Evolutionary conservation across 2,113 vertebrate species (phyloP).

Genomic region (Vulpes lagopus): DNA sequence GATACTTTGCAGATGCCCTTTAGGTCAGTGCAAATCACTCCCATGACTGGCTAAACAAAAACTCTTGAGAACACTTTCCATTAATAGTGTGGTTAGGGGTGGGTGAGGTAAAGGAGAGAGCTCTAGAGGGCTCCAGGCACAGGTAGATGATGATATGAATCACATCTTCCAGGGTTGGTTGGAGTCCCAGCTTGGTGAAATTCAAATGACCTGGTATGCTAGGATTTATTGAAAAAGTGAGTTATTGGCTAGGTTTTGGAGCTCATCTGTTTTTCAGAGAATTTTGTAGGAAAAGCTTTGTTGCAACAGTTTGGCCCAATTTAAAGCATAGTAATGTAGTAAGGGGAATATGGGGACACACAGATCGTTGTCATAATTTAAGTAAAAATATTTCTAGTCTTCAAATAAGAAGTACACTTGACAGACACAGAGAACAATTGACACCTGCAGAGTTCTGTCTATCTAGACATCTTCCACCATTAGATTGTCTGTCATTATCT

Average conservation of each 20-base stretch:
- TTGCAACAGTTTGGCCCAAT: background rate
- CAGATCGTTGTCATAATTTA: background rate
- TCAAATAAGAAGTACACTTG: background rate
- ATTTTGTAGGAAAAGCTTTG: background rate
- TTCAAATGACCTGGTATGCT: background rate
- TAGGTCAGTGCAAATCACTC: background rate
- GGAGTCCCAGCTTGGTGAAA: background rate
- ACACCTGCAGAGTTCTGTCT: background rate
- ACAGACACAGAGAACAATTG: background rate
- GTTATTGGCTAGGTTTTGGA: background rate
- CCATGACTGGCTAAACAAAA: background rate
- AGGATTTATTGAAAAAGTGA: background rate
- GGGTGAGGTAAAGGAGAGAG: background rate
- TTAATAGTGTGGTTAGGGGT: background rate
- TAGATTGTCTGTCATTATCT: background rate
- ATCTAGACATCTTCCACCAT: background rate
- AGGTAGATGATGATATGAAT: too few species aligned
- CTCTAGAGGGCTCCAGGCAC: too few species aligned
- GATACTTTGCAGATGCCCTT: background rate
- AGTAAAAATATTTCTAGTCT: constrained; percentile 9
- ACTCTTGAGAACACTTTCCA: background rate
- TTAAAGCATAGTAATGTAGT: background rate
- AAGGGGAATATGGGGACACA: background rate
- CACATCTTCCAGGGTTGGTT: background rate
- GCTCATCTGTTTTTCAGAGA: background rate